Evolutionary conservation across 2,888 invertebrate species (phyloP).

Genomic region (Timema cristinae): DNA sequence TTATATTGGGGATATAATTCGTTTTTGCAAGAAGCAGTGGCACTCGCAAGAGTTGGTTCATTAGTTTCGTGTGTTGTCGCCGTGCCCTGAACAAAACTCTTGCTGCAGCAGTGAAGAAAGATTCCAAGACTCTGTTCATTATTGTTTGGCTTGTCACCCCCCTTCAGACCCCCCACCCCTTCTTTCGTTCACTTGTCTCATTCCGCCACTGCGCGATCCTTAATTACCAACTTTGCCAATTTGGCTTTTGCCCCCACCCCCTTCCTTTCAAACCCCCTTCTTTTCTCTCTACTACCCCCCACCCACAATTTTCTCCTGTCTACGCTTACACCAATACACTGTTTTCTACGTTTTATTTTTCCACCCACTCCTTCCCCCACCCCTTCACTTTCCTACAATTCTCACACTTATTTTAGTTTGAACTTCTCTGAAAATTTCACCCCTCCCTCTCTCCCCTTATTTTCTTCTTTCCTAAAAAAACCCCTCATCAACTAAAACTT

Average conservation of each 20-base stretch:
- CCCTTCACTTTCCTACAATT: conserved; percentile 12
- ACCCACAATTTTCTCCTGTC: neutral
- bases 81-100: neutral
- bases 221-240: conserved; percentile 31
- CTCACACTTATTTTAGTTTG: conserved; percentile 4
- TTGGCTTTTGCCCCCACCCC: conserved; percentile 22
- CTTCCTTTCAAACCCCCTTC: conserved; percentile 11
- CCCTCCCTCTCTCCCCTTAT: neutral
- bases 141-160: conserved; percentile 14
- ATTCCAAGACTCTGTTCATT: conserved; percentile 15
- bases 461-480: neutral
- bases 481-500: too few species aligned
- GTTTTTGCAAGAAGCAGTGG: too few species aligned
- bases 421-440: neutral
- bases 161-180: neutral
- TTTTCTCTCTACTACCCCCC: conserved; percentile 10
- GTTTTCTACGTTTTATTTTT: neutral
- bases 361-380: neutral
- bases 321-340: too few species aligned
- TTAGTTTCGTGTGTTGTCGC: conserved; percentile 13
- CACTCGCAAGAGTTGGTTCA: neutral
- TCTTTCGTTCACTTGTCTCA: conserved; percentile 13
- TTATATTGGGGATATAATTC: too few species aligned
- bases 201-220: conserved; percentile 15
- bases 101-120: conserved; percentile 11